Evolutionary conservation across 2,888 invertebrate species (phyloP), one percentile per base, ranked within the genome.

Genomic region (Macropis europaea): DNA sequence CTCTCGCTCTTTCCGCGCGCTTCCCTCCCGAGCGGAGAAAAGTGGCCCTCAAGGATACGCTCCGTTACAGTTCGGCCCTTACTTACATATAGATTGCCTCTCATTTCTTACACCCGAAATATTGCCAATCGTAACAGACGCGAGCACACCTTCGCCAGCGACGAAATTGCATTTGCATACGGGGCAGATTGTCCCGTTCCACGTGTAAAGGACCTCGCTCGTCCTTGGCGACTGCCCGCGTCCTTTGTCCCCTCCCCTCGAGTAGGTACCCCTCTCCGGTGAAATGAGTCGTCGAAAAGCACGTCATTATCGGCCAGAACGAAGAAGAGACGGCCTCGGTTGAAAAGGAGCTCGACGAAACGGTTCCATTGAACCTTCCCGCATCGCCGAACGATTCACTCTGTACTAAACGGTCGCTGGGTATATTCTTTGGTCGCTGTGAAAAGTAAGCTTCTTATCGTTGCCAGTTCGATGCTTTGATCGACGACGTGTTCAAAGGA

Each of bases 41-140:
- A 48, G 22, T 9, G 53, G 26, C 38, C 34, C 48, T 52, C 15
- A 42, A 57, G 53, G 61, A 68, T 28, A 11, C 28, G n/a, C 24
- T 17, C 54, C 56, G 45, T 56, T 73, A 60, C 52, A 66, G 68
- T 56, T 71, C 40, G 52, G 68, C 73, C 82, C 87, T 87, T 84
- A 86, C 88, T 88, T 87, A 89, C 87, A 89, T 88, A 87, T 88
- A 88, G 87, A 89, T 89, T 88, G 86, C 83, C 77, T 84, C 71
- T 59, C 76, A 79, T 84, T 84, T 85, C 81, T 84, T 83, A 75
- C 79, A 73, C 80, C 84, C 79, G 81, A 86, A 84, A 85, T 85
- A 86, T 84, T 79, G 77, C 85, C 81, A 77, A 85, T 86, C 82
- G 78, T 82, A 85, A 82, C 69, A 66, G 63, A 64, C 63, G 64